phyloP scores from a whole-genome alignment of 1,140 invertebrate species.

The Cecropterus lyciades region DNA sequence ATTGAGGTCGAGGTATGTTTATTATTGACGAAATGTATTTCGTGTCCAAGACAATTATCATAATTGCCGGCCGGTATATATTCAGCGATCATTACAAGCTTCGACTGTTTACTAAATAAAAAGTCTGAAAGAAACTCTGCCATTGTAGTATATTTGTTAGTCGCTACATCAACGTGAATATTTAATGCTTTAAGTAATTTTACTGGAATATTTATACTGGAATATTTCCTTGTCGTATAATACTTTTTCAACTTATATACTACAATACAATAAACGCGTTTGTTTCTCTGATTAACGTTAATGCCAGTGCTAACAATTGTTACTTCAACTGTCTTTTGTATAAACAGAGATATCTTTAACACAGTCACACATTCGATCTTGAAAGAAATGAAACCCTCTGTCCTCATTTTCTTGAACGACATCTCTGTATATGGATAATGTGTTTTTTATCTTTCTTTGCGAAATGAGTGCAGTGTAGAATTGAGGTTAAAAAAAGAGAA shows the following conservation, averaged over 20 bases:
- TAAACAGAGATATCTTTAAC: not conserved
- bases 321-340: not conserved
- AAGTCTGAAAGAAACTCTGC: not conserved
- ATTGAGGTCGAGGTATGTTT: conserved; percentile 1
- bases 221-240: not conserved
- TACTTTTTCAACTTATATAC: not conserved
- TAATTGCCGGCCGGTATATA: conserved; percentile 9
- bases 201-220: conserved; percentile 10
- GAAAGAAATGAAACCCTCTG: not conserved
- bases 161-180: conserved; percentile 15
- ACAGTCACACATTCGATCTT: not conserved
- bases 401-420: conserved; percentile 5
- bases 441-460: too few species aligned
- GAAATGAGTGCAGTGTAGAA: too few species aligned
- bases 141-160: not conserved
- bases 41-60: conserved; percentile 24
- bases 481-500: too few species aligned
- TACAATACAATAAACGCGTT: not conserved
- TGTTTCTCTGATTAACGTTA: conserved; percentile 3
- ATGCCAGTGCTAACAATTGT: not conserved
- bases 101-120: conserved; percentile 14
- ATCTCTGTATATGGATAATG: too few species aligned
- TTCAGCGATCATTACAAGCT: conserved; percentile 15
- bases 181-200: conserved; percentile 19
- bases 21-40: conserved; percentile 14